phyloP scores from a whole-genome alignment of 2,113 vertebrate species.

The Hipposideros armiger region DNA sequence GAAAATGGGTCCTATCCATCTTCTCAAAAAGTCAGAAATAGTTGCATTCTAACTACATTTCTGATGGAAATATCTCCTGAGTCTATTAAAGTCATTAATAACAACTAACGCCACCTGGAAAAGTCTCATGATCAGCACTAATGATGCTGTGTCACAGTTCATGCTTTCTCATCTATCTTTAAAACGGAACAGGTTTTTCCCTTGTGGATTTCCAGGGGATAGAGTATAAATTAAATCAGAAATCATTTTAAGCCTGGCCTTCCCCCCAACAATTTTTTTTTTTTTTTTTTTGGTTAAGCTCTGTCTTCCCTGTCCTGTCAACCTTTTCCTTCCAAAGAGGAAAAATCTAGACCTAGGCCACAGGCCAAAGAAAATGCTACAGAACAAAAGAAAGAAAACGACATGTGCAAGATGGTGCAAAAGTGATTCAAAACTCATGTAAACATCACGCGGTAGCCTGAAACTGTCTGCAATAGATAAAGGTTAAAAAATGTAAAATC shows the following conservation, averaged over 20 bases:
- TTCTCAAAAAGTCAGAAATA: slow-evolving; percentile 37
- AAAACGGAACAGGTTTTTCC: not conserved
- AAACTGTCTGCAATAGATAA: not conserved
- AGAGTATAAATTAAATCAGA: not conserved
- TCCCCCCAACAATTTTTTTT: not conserved
- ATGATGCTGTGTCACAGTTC: not conserved
- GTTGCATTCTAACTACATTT: not conserved
- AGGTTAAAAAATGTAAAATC: not conserved
- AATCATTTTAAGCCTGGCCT: not conserved
- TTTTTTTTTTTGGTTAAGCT: not conserved
- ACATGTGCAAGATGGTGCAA: not conserved
- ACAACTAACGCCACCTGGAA: not conserved
- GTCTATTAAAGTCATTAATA: not conserved
- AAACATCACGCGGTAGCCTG: not conserved
- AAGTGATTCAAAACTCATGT: not conserved
- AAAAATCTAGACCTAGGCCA: not conserved
- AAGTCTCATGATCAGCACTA: not conserved
- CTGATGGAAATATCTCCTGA: not conserved
- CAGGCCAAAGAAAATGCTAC: not conserved
- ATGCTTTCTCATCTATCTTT: not conserved
- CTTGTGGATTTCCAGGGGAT: not conserved
- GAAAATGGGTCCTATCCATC: not conserved
- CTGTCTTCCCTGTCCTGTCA: not conserved
- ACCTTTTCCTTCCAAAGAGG: not conserved
- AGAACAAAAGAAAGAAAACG: not conserved